Evolutionary conservation across 2,888 invertebrate species (phyloP), one percentile per base, ranked within the genome.

Genomic region (Pocota personata): DNA sequence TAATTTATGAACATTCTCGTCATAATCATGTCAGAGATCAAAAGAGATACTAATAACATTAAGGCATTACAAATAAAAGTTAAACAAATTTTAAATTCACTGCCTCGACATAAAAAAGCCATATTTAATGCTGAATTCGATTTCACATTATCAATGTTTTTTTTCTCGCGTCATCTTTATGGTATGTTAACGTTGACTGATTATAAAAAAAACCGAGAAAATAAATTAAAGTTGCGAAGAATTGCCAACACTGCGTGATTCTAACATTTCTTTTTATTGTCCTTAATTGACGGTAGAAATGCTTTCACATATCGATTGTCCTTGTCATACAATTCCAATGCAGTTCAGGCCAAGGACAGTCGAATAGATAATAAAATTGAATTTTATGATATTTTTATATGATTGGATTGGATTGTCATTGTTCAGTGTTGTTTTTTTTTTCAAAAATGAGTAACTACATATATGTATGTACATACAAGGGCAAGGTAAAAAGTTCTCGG

Each of bases 201-300:
- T 43, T 16, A 0, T 43, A 19, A 14, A 16, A 16, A 40, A 14
- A 40, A 55, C 16, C 10, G 37, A 5, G 1, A 6, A 40, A 14
- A 6, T 14, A 40, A 40, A 40, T 14, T 14, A 7, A 14, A 1
- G 14, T 52, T 52, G 14, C n/a, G 12, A 19, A 30, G 14, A 30
- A 46, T 46, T 46, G 16, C 7, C 0, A 4, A 19, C 16, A 32
- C n/a, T 48, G 43, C 62, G 30, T 46, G 46, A 19, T 30, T 64
- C 37, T 12, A 27, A 50, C 6, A 21, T 24, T 27, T 14, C n/a
- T 37, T 60, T 60, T 40, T 24, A 37, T 67, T 67, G 37, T 67
- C 27, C 52, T 27, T 52, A 52, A 67, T 24, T 67, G 66, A 52
- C 12, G 40, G 2, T n/a, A 48, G 46, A 32, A 35, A 32, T 66